Percentiles rank a stretch among this genome's conserved stretches.
These are phyloP conservation scores for Littorina saxatilis DNA, from an alignment of 1,140 invertebrate species.

Conservation along the genomic window DNA sequence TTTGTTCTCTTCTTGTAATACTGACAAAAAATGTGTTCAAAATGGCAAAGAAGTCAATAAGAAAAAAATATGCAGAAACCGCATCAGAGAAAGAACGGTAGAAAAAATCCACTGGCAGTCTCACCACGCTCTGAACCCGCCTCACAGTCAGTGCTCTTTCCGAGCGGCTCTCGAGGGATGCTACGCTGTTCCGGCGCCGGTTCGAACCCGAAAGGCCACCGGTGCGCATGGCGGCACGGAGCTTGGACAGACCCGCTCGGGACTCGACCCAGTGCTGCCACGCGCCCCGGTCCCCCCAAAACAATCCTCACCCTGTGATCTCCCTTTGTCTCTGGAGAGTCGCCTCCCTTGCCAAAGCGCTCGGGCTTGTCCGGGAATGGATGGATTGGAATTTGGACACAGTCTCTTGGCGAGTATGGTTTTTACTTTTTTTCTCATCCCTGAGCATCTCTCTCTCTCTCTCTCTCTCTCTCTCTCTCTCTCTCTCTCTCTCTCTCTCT, in stretches of 20 bases:
- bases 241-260: constrained; percentile 11
- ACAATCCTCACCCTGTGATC: constrained; percentile 34
- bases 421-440: neutral
- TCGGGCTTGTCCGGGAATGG: constrained; percentile 11
- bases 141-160: neutral
- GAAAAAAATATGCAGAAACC: too few relatives aligned
- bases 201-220: constrained; percentile 28
- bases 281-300: constrained; percentile 9
- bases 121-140: too few relatives aligned
- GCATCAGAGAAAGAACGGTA: too few relatives aligned
- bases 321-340: constrained; percentile 14
- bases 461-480: neutral
- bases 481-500: neutral
- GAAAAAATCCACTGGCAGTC: too few relatives aligned
- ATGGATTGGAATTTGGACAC: neutral
- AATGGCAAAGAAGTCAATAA: too few relatives aligned
- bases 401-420: too few relatives aligned
- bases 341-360: constrained; percentile 21
- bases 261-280: constrained; percentile 2
- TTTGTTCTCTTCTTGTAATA: too few relatives aligned
- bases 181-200: neutral
- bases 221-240: constrained; percentile 13
- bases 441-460: neutral
- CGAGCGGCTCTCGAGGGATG: neutral
- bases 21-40: too few relatives aligned